Conservation (phyloP, 2,797 vertebrate genomes). For the Micromesistius poutassou region DNA sequence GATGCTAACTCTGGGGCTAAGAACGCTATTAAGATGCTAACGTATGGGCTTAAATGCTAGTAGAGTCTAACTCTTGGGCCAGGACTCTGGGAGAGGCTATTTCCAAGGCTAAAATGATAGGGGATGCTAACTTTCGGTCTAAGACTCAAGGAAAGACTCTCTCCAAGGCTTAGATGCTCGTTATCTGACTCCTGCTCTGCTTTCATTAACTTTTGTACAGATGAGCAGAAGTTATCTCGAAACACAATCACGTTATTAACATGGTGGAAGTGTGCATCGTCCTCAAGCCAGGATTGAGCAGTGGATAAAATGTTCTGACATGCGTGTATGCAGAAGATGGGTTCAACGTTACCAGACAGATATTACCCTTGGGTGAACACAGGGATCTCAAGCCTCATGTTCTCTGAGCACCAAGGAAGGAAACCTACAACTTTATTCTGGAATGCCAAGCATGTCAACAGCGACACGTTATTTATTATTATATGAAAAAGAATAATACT, state of each 20-base stretch:
- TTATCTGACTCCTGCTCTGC: not conserved
- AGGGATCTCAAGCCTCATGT: not conserved
- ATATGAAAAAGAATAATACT: not conserved
- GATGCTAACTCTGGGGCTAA: too few species aligned
- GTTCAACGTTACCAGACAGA: not conserved
- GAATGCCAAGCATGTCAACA: not conserved
- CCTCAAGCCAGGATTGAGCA: not conserved
- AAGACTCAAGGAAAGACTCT: too few species aligned
- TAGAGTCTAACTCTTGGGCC: too few species aligned
- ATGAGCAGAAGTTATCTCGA: not conserved
- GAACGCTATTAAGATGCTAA: too few species aligned
- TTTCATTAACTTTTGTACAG: not conserved
- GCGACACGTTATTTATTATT: not conserved
- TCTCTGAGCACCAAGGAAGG: not conserved
- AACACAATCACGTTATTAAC: not conserved
- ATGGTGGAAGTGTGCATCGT: not conserved
- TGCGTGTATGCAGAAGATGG: not conserved
- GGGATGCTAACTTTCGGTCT: too few species aligned
- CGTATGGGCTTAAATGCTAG: too few species aligned
- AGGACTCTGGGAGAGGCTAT: not conserved
- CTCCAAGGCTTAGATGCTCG: not conserved
- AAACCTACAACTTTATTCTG: not conserved
- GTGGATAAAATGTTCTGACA: not conserved
- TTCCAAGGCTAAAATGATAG: constrained; percentile 17
- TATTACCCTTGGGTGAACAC: not conserved